These are phyloP conservation scores for Heliconius erato DNA, from an alignment of 2,888 invertebrate genomes.

Conservation along the genomic window DNA sequence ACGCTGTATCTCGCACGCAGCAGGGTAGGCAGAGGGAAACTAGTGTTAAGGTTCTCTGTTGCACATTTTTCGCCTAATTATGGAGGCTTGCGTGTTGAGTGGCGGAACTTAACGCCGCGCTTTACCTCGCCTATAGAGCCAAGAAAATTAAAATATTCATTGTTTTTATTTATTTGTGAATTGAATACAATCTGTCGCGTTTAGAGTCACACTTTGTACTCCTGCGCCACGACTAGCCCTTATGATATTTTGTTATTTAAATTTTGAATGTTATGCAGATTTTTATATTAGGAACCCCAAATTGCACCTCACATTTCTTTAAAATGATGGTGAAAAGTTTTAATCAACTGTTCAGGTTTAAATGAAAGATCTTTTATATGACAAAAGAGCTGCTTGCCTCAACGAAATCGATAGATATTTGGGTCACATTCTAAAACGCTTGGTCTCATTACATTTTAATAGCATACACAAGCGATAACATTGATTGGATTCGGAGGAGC, in stretches of 20 bases:
- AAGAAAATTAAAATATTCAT: background rate
- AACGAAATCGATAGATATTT: slow-evolving; percentile 56
- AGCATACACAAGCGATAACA: slow-evolving; percentile 81
- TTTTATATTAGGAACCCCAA: background rate
- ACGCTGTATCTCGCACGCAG: background rate
- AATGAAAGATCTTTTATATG: slow-evolving; percentile 48
- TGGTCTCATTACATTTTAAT: slow-evolving; percentile 81
- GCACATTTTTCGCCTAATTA: background rate
- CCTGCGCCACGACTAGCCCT: background rate
- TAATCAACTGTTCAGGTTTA: slow-evolving; percentile 43
- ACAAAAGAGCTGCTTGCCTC: slow-evolving; percentile 47
- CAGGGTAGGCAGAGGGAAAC: background rate
- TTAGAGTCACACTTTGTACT: background rate
- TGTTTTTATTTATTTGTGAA: background rate
- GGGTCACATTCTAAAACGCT: slow-evolving; percentile 69
- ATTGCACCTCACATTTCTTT: slow-evolving; percentile 6
- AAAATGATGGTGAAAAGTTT: slow-evolving; percentile 30
- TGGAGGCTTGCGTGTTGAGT: background rate
- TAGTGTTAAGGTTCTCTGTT: background rate
- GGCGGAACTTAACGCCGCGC: background rate
- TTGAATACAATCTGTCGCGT: background rate
- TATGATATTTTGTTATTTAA: background rate
- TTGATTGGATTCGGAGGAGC: slow-evolving; percentile 84
- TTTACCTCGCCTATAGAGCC: background rate
- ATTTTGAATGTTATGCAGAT: background rate